Percentiles rank a stretch among this genome's conserved stretches.
phyloP scores from a whole-genome alignment of 2,888 invertebrate genomes.

The Polyploca ridens region DNA sequence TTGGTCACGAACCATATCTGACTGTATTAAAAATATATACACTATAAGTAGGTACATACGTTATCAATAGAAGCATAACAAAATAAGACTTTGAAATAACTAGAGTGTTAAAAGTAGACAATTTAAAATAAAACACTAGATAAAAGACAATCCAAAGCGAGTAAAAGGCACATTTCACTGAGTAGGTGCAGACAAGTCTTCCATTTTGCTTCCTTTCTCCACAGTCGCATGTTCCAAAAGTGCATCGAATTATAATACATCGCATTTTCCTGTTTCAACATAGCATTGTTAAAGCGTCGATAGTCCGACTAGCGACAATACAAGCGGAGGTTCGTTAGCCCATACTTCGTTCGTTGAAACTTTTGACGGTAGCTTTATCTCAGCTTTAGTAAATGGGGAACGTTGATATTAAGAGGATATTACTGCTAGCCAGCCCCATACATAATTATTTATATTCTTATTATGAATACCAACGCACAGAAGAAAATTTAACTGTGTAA shows the following conservation, averaged over 20 bases:
- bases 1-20: too few species aligned
- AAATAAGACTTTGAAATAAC: too few species aligned
- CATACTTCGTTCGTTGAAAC: conserved; percentile 40
- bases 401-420: conserved; percentile 25
- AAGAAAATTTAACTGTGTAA: too few species aligned
- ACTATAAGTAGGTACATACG: too few species aligned
- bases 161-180: background rate
- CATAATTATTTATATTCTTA: too few species aligned
- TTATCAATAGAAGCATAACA: too few species aligned
- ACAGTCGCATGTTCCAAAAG: background rate
- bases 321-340: conserved; percentile 60
- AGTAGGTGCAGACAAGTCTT: background rate
- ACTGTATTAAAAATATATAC: too few species aligned
- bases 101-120: too few species aligned
- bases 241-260: conserved; percentile 7
- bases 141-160: background rate
- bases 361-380: conserved; percentile 41
- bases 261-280: conserved; percentile 7
- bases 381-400: conserved; percentile 29
- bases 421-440: too few species aligned
- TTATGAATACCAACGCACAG: too few species aligned
- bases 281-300: conserved; percentile 21
- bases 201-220: background rate
- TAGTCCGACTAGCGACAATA: conserved; percentile 30
- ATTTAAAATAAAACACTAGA: background rate